phyloP scores from a whole-genome alignment of 2,113 vertebrate species.

The Rana temporaria region DNA sequence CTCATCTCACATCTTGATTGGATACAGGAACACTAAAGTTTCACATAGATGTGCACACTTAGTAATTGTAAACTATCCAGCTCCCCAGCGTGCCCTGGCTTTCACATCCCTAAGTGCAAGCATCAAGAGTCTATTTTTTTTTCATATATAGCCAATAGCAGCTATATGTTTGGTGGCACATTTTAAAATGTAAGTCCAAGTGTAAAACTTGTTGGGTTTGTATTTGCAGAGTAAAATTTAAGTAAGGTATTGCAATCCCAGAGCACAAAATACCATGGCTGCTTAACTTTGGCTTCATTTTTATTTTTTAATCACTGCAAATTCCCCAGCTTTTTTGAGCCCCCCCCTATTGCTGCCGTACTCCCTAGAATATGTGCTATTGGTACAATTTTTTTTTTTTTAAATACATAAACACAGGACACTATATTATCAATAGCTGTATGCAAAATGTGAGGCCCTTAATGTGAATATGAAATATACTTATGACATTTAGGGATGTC shows the following conservation, averaged over 20 bases:
- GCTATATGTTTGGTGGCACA: slow-evolving; percentile 23
- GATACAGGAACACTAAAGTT: background rate
- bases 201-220: slow-evolving; percentile 15
- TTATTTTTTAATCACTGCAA: background rate
- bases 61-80: background rate
- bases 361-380: background rate
- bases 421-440: background rate
- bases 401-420: background rate
- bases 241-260: too few relatives aligned
- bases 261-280: background rate
- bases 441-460: background rate
- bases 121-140: background rate
- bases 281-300: background rate
- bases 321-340: background rate
- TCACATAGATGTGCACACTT: background rate
- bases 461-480: slow-evolving; percentile 12
- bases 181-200: background rate
- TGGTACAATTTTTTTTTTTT: background rate
- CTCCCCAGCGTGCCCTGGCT: background rate
- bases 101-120: background rate
- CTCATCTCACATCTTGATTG: background rate
- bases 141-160: background rate
- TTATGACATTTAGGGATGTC: slow-evolving; percentile 22
- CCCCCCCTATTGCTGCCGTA: background rate
- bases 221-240: background rate